Conservation (phyloP, 1,140 invertebrate genomes). For the Solen grandis region DNA sequence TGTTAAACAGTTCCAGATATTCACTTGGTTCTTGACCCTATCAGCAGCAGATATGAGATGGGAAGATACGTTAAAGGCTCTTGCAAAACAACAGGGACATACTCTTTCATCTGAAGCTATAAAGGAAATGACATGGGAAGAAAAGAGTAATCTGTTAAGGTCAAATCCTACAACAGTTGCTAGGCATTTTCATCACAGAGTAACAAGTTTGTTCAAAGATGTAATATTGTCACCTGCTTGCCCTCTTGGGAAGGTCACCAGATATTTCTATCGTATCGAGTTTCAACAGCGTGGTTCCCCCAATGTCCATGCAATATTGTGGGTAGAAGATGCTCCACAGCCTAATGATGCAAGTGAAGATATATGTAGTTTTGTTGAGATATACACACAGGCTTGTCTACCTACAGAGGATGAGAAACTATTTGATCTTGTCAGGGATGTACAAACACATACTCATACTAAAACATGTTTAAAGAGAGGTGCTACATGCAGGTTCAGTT, state of each 20-base stretch:
- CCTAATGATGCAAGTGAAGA: constrained; percentile 45
- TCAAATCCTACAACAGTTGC: constrained; percentile 61
- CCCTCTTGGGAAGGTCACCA: constrained; percentile 59
- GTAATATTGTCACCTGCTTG: constrained; percentile 34
- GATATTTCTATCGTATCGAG: constrained; percentile 76
- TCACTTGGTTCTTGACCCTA: constrained; percentile 56
- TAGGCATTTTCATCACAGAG: constrained; percentile 56
- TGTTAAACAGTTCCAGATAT: constrained; percentile 45
- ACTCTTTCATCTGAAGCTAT: constrained; percentile 46
- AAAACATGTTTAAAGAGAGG: constrained; percentile 45
- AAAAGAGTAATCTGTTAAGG: constrained; percentile 53
- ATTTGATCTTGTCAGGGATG: not conserved
- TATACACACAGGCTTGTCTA: constrained; percentile 22
- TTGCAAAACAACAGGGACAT: constrained; percentile 45
- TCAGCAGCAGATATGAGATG: constrained; percentile 63
- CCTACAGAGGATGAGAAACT: constrained; percentile 43
- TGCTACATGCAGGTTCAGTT: constrained; percentile 28
- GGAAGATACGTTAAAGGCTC: constrained; percentile 51
- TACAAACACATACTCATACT: too few species aligned
- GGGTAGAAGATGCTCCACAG: constrained; percentile 76
- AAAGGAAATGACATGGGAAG: constrained; percentile 47
- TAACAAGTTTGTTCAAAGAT: too few species aligned
- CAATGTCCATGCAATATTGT: constrained; percentile 80
- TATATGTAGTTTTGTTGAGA: constrained; percentile 52
- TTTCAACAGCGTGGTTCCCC: constrained; percentile 81